Conservation (phyloP, 2,113 vertebrate species). For the Scalopus aquaticus region DNA sequence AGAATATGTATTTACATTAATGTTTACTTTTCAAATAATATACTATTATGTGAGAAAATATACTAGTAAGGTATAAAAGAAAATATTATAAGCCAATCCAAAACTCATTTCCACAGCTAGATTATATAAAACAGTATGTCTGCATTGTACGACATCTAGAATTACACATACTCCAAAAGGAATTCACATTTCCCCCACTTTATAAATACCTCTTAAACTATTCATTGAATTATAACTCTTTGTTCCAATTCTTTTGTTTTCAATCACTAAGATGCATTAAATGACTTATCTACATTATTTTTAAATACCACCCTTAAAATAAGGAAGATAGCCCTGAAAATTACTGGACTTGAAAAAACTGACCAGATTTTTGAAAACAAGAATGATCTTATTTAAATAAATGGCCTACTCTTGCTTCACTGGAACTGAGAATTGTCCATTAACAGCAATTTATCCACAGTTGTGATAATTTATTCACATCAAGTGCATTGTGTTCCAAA, state of each 20-base stretch:
- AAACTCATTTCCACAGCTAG: neutral
- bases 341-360: neutral
- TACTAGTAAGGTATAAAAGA: neutral
- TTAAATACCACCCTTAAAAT: constrained; percentile 47
- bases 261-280: neutral
- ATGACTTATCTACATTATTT: neutral
- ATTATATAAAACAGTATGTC: neutral
- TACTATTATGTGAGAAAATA: constrained; percentile 8
- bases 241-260: constrained; percentile 3
- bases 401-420: neutral
- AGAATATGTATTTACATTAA: constrained; percentile 18
- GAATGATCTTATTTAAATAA: constrained; percentile 53
- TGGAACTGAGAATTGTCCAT: constrained; percentile 28
- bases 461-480: constrained; percentile 5
- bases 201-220: constrained; percentile 26
- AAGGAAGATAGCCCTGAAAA: constrained; percentile 32
- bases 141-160: neutral
- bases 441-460: constrained; percentile 28
- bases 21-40: neutral
- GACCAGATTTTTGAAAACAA: constrained; percentile 10
- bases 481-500: neutral
- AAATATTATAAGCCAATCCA: neutral
- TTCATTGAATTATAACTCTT: constrained; percentile 13
- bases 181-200: neutral
- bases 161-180: neutral